These are phyloP conservation scores for Coelopa frigida DNA, from an alignment of 1,140 invertebrate species.

Conservation along the genomic window DNA sequence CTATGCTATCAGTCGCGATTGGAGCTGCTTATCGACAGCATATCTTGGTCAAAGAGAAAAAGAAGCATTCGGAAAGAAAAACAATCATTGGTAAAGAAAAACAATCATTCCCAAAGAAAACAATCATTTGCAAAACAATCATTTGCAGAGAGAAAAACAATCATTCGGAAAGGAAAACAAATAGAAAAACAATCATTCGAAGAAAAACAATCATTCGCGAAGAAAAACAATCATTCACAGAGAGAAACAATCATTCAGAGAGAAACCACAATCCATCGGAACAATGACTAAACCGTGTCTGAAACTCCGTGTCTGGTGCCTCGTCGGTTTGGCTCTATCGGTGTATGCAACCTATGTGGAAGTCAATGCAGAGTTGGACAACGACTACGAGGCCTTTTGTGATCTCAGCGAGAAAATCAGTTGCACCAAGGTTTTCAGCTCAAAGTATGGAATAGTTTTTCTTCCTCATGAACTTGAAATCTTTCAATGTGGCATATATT, in stretches of 20 bases:
- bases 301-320: slow-evolving; percentile 42
- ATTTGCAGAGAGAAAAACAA: neutral
- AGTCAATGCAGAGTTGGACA: slow-evolving; percentile 54
- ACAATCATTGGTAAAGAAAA: neutral
- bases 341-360: slow-evolving; percentile 73
- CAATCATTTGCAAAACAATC: no score
- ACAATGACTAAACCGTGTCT: neutral
- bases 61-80: neutral
- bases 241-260: no score
- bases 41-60: neutral
- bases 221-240: no score
- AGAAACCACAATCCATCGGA: neutral
- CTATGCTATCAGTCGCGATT: no score
- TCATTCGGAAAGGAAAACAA: neutral
- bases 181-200: neutral
- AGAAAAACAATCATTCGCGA: neutral
- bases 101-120: no score
- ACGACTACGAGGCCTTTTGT: slow-evolving; percentile 68
- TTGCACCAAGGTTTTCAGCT: slow-evolving; percentile 71
- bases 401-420: slow-evolving; percentile 73
- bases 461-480: neutral
- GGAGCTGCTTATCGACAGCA: no score
- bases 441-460: slow-evolving; percentile 54
- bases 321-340: slow-evolving; percentile 62
- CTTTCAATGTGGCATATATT: neutral